A percentile compares a stretch with the other conserved stretches of the same genome.
phyloP scores from a whole-genome alignment of 1,140 invertebrate genomes.

The Panagrolaimus sp. region DNA sequence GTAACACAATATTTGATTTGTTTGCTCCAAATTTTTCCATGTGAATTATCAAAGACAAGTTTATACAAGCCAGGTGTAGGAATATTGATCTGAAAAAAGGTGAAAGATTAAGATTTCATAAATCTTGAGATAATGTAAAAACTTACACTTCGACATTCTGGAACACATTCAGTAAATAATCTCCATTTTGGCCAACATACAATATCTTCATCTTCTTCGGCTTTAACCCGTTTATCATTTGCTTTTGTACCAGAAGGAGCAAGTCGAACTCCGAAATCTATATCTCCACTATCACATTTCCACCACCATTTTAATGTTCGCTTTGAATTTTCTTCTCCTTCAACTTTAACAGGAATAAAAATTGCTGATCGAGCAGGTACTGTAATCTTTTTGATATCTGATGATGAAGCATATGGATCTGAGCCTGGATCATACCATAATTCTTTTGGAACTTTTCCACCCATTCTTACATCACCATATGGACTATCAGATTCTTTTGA shows the following conservation, averaged over 20 bases:
- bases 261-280: constrained; percentile 35
- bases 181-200: constrained; percentile 47
- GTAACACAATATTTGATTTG: constrained; percentile 30
- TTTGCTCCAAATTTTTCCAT: constrained; percentile 37
- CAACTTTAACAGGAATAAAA: constrained; percentile 36
- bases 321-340: constrained; percentile 26
- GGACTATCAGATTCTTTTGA: constrained; percentile 30
- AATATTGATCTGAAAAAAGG: constrained; percentile 23
- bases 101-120: background rate
- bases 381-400: constrained; percentile 35
- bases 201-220: constrained; percentile 30
- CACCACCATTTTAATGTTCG: constrained; percentile 42
- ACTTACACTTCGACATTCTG: constrained; percentile 36
- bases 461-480: constrained; percentile 46
- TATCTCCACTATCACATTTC: constrained; percentile 35
- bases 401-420: constrained; percentile 25
- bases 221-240: no score
- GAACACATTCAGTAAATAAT: constrained; percentile 43
- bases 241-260: constrained; percentile 17
- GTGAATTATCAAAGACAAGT: constrained; percentile 41
- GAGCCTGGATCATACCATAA: constrained; percentile 21
- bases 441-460: constrained; percentile 39
- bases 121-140: no score
- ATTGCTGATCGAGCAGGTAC: constrained; percentile 28
- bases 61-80: constrained; percentile 35